Evolutionary conservation across 2,888 invertebrate species (phyloP).

Genomic region (Rotaria socialis): DNA sequence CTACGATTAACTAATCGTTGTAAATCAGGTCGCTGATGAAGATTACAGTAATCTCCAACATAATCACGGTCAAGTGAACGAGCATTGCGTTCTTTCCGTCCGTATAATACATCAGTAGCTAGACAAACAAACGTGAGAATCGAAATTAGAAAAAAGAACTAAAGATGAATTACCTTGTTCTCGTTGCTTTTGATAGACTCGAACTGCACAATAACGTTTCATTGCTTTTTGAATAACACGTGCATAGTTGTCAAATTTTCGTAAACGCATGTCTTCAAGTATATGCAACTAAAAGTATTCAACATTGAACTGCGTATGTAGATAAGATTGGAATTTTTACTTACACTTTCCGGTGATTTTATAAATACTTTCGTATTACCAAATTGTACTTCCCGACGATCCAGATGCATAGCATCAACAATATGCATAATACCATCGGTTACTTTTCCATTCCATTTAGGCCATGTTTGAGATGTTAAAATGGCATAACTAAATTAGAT

Average conservation of each 20-base stretch:
- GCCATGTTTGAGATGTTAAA: constrained; percentile 67
- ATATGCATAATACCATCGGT: constrained; percentile 65
- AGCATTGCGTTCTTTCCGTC: constrained; percentile 66
- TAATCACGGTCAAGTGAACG: constrained; percentile 68
- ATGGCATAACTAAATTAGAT: constrained; percentile 65
- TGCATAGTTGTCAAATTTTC: constrained; percentile 68
- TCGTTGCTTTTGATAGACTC: constrained; percentile 64
- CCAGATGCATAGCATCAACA: constrained; percentile 65
- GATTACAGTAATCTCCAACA: constrained; percentile 69
- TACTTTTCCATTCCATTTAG: constrained; percentile 64
- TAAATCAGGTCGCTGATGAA: constrained; percentile 66
- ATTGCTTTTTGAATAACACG: constrained; percentile 69
- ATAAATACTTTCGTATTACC: constrained; percentile 69
- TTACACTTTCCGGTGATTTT: constrained; percentile 64
- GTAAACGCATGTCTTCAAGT: constrained; percentile 68
- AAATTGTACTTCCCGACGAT: constrained; percentile 66
- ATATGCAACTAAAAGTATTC: constrained; percentile 65
- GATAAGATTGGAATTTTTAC: constrained; percentile 11
- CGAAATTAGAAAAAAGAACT: neutral
- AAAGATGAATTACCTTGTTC: constrained; percentile 60
- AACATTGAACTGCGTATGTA: neutral
- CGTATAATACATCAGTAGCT: constrained; percentile 62
- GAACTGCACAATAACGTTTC: constrained; percentile 66
- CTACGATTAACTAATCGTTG: constrained; percentile 65
- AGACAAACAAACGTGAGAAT: constrained; percentile 46